These are phyloP conservation scores for Theretra japonica DNA, from an alignment of 2,888 invertebrate species.

Conservation along the genomic window DNA sequence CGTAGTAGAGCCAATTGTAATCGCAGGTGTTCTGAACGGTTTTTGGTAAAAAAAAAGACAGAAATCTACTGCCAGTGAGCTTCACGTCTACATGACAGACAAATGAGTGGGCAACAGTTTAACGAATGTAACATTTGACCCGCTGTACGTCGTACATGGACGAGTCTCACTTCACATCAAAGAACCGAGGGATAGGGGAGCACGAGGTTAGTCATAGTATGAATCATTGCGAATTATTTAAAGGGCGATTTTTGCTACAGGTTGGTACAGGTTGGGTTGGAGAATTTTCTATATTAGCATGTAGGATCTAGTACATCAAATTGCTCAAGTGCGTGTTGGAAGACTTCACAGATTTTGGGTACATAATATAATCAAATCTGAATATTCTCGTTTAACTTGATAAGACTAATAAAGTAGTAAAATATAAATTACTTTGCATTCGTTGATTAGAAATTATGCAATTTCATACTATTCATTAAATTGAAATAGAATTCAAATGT, in stretches of 20 bases:
- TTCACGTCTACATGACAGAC: slow-evolving; percentile 28
- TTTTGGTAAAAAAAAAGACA: background rate
- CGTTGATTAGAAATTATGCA: too few species aligned
- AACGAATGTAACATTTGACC: slow-evolving; percentile 41
- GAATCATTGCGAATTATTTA: slow-evolving; percentile 21
- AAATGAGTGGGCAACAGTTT: slow-evolving; percentile 33
- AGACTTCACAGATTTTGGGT: too few species aligned
- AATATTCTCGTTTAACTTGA: too few species aligned
- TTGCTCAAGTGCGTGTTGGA: too few species aligned
- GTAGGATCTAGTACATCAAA: too few species aligned
- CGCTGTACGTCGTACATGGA: slow-evolving; percentile 34
- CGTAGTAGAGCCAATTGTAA: background rate
- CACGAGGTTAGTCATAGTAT: slow-evolving; percentile 19
- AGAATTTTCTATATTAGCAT: background rate
- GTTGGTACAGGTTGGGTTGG: background rate
- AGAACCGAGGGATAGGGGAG: slow-evolving; percentile 11
- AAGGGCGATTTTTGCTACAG: background rate
- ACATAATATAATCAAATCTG: too few species aligned
- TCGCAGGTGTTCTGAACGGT: background rate
- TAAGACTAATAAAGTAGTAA: too few species aligned
- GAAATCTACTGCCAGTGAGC: background rate
- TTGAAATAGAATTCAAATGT: background rate
- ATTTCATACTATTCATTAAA: too few species aligned
- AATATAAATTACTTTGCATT: too few species aligned
- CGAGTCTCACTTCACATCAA: slow-evolving; percentile 28